phyloP scores from a whole-genome alignment of 1,140 invertebrate species.

The Papilio xuthus region DNA sequence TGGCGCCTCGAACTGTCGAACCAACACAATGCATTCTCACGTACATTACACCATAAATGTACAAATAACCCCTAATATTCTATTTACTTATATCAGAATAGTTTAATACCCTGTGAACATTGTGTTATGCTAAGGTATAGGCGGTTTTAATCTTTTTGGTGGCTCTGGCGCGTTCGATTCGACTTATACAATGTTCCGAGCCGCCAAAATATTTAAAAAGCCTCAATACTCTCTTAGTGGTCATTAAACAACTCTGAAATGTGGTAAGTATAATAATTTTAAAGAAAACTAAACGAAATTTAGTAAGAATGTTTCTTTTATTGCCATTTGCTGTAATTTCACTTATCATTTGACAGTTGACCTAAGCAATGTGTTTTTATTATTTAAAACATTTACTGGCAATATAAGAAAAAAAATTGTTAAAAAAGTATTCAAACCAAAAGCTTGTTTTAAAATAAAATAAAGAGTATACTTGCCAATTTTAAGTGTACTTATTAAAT shows the following conservation, averaged over 20 bases:
- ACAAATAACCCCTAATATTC: neutral
- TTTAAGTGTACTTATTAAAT: slow-evolving; percentile 33
- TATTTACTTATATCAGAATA: neutral
- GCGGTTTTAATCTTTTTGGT: too few species aligned
- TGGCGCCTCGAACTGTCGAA: slow-evolving; percentile 71
- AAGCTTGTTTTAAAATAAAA: slow-evolving; percentile 26
- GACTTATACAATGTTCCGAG: too few species aligned
- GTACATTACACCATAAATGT: neutral
- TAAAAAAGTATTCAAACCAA: neutral
- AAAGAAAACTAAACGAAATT: too few species aligned
- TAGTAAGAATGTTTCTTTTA: too few species aligned
- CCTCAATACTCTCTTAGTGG: neutral
- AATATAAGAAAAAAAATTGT: neutral
- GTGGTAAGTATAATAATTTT: too few species aligned
- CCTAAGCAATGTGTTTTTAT: neutral
- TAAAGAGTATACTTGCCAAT: slow-evolving; percentile 37
- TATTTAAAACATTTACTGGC: neutral
- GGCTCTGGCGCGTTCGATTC: too few species aligned
- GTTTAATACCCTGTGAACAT: neutral
- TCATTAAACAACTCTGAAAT: neutral
- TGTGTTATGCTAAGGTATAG: neutral
- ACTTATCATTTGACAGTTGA: too few species aligned
- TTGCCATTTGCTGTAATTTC: too few species aligned
- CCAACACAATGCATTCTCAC: slow-evolving; percentile 52
- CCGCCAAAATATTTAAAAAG: too few species aligned